Base-by-base conservation (phyloP, 2,888 invertebrate genomes). In the Autographa gamma region DNA sequence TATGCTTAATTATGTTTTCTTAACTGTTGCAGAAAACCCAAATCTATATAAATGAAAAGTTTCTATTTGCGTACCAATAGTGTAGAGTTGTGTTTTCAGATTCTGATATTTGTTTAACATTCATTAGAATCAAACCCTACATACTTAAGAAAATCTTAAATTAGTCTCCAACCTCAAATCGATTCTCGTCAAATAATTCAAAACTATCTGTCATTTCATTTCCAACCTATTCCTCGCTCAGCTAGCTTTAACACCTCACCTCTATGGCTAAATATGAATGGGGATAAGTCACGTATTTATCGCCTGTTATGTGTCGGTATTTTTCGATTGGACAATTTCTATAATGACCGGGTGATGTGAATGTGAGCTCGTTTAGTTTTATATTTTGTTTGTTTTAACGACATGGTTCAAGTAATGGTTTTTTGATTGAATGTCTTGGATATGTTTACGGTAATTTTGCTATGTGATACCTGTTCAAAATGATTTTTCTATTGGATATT, bases 221-320 rank as follows among this genome's bases (percentile, higher is more conserved):
- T 60, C 32, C 4, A 16, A 34, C 19, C 54, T 56, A 73, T 81
- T 60, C 4, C 38, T 70, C 74, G 74, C 63, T 72, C 48, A 70
- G 61, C 66, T 80, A 25, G 16, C 60, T 60, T 13, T 13, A 5
- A 25, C 7, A 14, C 68, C 52, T 18, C 31, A 38, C 52, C 69
- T 60, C 63, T 56, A 73, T 14, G 71, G 56, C 62, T 76, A 82
- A 79, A 83, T 80, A 73, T 76, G 66, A 66, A 67, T 56, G 63
- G 58, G 71, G 76, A 79, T 80, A 84, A 86, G 90, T 88, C 90
- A 89, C 90, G 89, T 90, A 88, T 71, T 87, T 88, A 87, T 82
- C 87, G 90, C 88, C 80, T 75, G 74, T 71, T 76, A 79, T 83
- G 81, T 83, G 83, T 84, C 84, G 85, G 82, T 84, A 86, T 86